Evolutionary conservation across 2,797 vertebrate genomes (phyloP).

Genomic region (Remorina albescens): DNA sequence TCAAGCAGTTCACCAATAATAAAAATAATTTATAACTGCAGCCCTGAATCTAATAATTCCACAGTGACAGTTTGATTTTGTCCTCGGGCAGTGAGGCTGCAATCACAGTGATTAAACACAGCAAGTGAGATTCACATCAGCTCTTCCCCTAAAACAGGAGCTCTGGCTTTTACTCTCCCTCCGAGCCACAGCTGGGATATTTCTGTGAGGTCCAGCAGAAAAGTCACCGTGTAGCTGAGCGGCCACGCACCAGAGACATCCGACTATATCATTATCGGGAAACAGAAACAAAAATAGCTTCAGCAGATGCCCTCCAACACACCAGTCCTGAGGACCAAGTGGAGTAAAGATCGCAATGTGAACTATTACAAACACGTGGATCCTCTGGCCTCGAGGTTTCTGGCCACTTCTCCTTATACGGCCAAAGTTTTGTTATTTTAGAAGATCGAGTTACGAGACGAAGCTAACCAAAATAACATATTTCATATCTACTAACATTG

Average conservation of each 20-base stretch:
- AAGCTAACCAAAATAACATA: conserved; percentile 84
- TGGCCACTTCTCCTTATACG: conserved; percentile 66
- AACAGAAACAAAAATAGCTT: conserved; percentile 78
- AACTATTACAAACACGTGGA: conserved; percentile 81
- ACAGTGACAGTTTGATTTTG: conserved; percentile 7
- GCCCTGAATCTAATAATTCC: conserved; percentile 2
- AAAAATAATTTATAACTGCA: conserved; percentile 6
- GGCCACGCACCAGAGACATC: conserved; percentile 55
- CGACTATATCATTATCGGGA: conserved; percentile 78
- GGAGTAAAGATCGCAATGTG: conserved; percentile 77
- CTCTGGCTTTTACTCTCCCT: conserved; percentile 50
- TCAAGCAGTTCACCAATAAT: conserved; percentile 5
- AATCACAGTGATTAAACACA: conserved; percentile 4
- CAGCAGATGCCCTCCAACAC: conserved; percentile 57
- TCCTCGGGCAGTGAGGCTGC: not conserved
- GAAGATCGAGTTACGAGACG: conserved; percentile 81
- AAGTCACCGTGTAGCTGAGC: conserved; percentile 40
- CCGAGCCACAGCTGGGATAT: conserved; percentile 60
- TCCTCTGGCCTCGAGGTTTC: conserved; percentile 62
- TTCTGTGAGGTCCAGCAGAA: conserved; percentile 63
- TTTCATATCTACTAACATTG: conserved; percentile 82
- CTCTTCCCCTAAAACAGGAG: conserved; percentile 35
- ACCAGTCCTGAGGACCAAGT: conserved; percentile 66
- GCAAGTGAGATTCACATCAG: conserved; percentile 23
- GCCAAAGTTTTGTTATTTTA: conserved; percentile 76